Percentiles rank a stretch among this genome's conserved stretches.
These are phyloP conservation scores for Cotesia glomerata DNA, from an alignment of 1,140 invertebrate species.

Conservation along the genomic window DNA sequence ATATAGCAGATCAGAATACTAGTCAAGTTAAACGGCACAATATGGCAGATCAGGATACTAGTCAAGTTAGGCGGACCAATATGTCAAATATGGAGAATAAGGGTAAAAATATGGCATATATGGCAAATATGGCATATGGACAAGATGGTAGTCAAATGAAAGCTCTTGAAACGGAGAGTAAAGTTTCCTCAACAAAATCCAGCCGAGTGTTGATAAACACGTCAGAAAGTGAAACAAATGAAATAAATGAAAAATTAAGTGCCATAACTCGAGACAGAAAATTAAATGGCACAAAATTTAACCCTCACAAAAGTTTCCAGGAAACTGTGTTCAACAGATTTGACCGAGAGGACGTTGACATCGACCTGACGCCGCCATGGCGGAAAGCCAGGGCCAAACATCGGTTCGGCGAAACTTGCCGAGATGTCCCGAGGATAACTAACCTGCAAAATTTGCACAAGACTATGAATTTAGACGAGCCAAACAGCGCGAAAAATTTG, in stretches of 20 bases:
- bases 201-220: neutral
- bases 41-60: too few species aligned
- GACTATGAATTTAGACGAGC: conserved; percentile 55
- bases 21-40: too few species aligned
- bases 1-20: too few species aligned
- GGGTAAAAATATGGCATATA: too few species aligned
- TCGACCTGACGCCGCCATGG: conserved; percentile 55
- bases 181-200: too few species aligned
- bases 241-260: conserved; percentile 73
- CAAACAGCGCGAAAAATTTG: conserved; percentile 72
- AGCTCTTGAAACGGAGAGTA: too few species aligned
- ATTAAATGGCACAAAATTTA: conserved; percentile 59
- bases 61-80: too few species aligned
- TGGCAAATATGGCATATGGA: neutral
- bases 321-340: conserved; percentile 35
- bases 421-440: conserved; percentile 58
- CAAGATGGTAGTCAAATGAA: too few species aligned
- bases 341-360: conserved; percentile 36
- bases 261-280: conserved; percentile 70
- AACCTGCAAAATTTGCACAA: conserved; percentile 54
- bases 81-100: neutral
- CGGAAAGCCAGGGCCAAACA: conserved; percentile 48
- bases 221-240: conserved; percentile 44
- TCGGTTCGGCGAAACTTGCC: conserved; percentile 55
- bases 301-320: conserved; percentile 52